Evolutionary conservation across 2,113 vertebrate genomes (phyloP).

Genomic region (Isurus oxyrinchus): DNA sequence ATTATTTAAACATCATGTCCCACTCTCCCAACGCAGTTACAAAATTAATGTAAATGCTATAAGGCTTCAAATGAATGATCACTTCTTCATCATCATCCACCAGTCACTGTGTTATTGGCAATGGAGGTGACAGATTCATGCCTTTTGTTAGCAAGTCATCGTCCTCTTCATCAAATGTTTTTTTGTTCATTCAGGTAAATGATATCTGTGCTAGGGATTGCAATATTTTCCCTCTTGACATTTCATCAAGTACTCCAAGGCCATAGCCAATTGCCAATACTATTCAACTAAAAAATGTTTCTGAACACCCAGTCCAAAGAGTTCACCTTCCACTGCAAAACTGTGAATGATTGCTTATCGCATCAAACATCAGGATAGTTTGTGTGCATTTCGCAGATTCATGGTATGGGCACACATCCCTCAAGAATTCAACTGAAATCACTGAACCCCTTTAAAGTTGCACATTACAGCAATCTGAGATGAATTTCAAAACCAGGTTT

Average conservation of each 20-base stretch:
- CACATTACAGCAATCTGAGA: not conserved
- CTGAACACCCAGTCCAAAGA: not conserved
- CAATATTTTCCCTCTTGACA: not conserved
- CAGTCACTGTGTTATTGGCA: constrained; percentile 49
- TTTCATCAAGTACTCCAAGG: not conserved
- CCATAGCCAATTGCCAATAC: too few relatives aligned
- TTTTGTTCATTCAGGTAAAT: not conserved
- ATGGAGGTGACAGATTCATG: constrained; percentile 55
- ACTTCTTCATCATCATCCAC: constrained; percentile 47
- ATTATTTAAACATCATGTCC: not conserved
- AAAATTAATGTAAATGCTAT: not conserved
- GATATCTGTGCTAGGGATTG: not conserved
- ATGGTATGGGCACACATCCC: not conserved
- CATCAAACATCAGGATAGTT: not conserved
- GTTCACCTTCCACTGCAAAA: not conserved
- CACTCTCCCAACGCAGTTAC: not conserved
- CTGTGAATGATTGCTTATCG: not conserved
- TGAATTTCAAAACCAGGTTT: not conserved
- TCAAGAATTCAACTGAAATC: not conserved
- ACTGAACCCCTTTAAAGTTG: not conserved
- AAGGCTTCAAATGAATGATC: not conserved
- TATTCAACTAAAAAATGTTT: too few relatives aligned
- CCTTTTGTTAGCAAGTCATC: constrained; percentile 63
- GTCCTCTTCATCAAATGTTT: constrained; percentile 46
- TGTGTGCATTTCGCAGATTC: not conserved